Percentiles rank a stretch among this genome's conserved stretches.
phyloP scores from a whole-genome alignment of 2,797 vertebrate genomes.

The Sternotherus odoratus region DNA sequence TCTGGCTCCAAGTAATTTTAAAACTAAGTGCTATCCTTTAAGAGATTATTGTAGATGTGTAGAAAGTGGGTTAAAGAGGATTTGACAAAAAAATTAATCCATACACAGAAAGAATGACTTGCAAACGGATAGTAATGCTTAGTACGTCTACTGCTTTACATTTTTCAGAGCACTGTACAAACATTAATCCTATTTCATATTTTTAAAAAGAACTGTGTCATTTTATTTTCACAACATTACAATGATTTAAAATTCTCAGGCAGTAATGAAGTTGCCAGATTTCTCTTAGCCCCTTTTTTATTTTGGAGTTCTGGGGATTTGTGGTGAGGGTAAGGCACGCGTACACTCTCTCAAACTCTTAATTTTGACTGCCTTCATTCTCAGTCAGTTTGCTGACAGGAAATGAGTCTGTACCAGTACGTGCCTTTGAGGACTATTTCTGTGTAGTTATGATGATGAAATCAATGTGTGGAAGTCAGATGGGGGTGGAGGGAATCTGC shows the following conservation, averaged over 20 bases:
- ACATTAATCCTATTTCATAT: neutral
- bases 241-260: neutral
- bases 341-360: neutral
- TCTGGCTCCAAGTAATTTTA: neutral
- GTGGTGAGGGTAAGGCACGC: neutral
- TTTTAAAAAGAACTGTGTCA: neutral
- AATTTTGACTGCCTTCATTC: constrained; percentile 43
- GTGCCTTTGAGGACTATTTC: constrained; percentile 63
- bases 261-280: neutral
- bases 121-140: neutral
- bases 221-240: neutral
- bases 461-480: constrained; percentile 24
- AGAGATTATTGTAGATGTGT: neutral
- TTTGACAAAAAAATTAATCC: neutral
- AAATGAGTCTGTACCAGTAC: constrained; percentile 66
- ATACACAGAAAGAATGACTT: neutral
- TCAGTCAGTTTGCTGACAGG: constrained; percentile 64
- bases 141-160: neutral
- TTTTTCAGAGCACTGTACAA: neutral
- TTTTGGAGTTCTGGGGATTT: constrained; percentile 11
- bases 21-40: neutral
- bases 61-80: neutral
- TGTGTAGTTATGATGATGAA: constrained; percentile 45
- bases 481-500: neutral
- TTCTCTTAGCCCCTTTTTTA: constrained; percentile 38